Evolutionary conservation across 2,888 invertebrate species (phyloP).

Genomic region (Latrodectus hesperus): DNA sequence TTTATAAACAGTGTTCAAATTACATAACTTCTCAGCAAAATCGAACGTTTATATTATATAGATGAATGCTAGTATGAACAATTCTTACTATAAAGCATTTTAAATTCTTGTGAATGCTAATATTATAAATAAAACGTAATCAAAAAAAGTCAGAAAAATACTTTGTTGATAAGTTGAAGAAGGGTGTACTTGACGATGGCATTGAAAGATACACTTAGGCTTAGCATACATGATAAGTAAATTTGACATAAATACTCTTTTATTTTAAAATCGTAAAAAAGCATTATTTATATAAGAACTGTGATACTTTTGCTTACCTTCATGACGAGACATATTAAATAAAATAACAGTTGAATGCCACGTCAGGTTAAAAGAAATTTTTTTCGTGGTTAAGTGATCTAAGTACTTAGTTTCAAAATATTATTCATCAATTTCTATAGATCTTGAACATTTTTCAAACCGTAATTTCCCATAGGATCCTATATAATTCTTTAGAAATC

Average conservation of each 20-base stretch:
- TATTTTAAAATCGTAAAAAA: too few relatives aligned
- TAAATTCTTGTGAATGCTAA: background rate
- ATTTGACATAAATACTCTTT: too few relatives aligned
- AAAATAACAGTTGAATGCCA: conserved; percentile 64
- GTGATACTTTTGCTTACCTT: conserved; percentile 76
- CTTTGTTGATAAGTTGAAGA: background rate
- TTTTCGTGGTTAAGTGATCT: conserved; percentile 33
- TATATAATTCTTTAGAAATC: conserved; percentile 58
- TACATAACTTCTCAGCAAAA: background rate
- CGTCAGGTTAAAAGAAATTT: conserved; percentile 65
- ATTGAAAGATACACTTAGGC: background rate
- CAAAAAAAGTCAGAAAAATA: background rate
- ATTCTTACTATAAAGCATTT: background rate
- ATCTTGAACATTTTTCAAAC: conserved; percentile 52
- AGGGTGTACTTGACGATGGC: background rate
- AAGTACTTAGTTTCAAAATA: conserved; percentile 49
- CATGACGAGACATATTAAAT: conserved; percentile 90
- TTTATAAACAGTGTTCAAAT: too few relatives aligned
- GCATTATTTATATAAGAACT: too few relatives aligned
- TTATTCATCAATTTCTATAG: conserved; percentile 59
- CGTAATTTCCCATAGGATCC: conserved; percentile 36
- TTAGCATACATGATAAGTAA: background rate
- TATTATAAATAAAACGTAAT: background rate
- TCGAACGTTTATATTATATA: background rate
- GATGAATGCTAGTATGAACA: background rate